These are phyloP conservation scores for Dichetophora obliterata DNA, from an alignment of 2,888 invertebrate genomes.

Conservation along the genomic window DNA sequence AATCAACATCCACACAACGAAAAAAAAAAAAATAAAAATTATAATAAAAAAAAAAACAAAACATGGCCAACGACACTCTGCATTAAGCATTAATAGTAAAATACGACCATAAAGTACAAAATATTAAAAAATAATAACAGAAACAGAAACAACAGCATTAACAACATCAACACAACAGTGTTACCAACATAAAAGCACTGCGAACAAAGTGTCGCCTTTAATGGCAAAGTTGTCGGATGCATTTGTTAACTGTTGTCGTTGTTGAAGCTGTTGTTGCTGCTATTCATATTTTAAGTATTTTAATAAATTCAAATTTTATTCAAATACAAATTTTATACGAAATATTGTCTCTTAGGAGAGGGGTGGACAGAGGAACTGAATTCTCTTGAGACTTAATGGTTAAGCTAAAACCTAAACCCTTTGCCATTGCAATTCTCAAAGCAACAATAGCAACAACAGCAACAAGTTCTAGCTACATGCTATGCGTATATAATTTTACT, in stretches of 20 bases:
- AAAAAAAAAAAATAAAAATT: neutral
- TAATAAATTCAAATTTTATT: constrained; percentile 15
- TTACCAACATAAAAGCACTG: neutral
- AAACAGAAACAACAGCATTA: neutral
- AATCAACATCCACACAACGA: neutral
- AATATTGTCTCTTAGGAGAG: neutral
- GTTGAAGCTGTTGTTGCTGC: neutral
- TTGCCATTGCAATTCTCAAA: too few relatives aligned
- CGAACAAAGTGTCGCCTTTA: neutral
- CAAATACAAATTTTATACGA: constrained; percentile 3
- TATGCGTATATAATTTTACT: neutral
- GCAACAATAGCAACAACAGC: neutral
- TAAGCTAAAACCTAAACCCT: too few relatives aligned
- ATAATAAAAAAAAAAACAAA: neutral
- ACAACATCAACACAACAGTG: neutral
- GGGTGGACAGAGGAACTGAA: too few relatives aligned
- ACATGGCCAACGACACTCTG: neutral
- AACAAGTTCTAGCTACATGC: neutral
- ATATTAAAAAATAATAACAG: neutral
- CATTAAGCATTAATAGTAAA: constrained; percentile 7
- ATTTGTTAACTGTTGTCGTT: constrained; percentile 7
- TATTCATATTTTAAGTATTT: constrained; percentile 14
- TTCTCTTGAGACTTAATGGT: too few relatives aligned
- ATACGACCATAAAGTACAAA: neutral
- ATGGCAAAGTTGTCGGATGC: neutral